A percentile compares a stretch with the other conserved stretches of the same genome.
phyloP scores from a whole-genome alignment of 2,888 invertebrate species.

The Graphium colonna region DNA sequence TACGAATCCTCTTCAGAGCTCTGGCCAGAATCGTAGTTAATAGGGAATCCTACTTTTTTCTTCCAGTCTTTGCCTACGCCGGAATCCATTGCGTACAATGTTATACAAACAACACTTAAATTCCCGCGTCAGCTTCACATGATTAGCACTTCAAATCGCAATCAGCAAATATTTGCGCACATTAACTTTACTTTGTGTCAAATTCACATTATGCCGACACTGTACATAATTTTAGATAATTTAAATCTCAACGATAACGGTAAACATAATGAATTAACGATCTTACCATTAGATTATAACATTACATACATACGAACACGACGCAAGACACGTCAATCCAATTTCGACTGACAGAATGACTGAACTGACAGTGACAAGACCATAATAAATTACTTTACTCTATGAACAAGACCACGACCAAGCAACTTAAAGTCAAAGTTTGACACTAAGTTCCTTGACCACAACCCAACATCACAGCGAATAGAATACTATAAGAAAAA shows the following conservation, averaged over 20 bases:
- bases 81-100: slow-evolving; percentile 46
- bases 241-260: neutral
- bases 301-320: neutral
- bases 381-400: too few species aligned
- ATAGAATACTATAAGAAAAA: too few species aligned
- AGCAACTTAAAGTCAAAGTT: too few species aligned
- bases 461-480: too few species aligned
- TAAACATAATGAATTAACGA: neutral
- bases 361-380: too few species aligned
- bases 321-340: neutral
- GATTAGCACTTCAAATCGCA: slow-evolving; percentile 14
- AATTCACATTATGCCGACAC: neutral
- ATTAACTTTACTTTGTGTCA: neutral
- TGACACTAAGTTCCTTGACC: too few species aligned
- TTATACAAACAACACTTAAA: neutral
- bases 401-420: too few species aligned
- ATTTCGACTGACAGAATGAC: too few species aligned
- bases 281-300: neutral
- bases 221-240: neutral
- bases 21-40: slow-evolving; percentile 71
- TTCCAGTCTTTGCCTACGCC: slow-evolving; percentile 72
- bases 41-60: slow-evolving; percentile 67
- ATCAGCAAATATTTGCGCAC: neutral
- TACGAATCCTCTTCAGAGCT: slow-evolving; percentile 74
- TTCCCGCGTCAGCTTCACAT: slow-evolving; percentile 29